Conservation (phyloP, 2,888 invertebrate genomes). For the Drosophila ezoana region DNA sequence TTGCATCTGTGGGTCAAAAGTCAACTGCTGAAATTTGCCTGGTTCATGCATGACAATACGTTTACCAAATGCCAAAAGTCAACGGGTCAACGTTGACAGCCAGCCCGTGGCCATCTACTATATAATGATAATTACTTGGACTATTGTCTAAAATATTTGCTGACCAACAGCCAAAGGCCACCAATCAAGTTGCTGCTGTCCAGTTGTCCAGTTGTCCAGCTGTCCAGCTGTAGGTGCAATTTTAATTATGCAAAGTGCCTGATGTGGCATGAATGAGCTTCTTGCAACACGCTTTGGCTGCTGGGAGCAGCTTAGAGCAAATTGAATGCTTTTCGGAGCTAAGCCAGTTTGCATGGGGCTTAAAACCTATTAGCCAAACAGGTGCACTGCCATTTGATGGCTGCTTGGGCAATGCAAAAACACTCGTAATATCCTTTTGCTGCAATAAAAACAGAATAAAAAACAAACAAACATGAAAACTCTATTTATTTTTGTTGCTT, state of each 20-base stretch:
- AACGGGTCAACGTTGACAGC: slow-evolving; percentile 4
- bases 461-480: slow-evolving; percentile 9
- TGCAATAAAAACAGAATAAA: neutral
- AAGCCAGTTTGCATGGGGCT: slow-evolving; percentile 27
- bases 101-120: neutral
- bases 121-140: slow-evolving; percentile 38
- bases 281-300: slow-evolving; percentile 6
- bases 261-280: slow-evolving; percentile 19
- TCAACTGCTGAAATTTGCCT: slow-evolving; percentile 12
- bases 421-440: slow-evolving; percentile 11
- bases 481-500: slow-evolving; percentile 7
- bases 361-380: slow-evolving; percentile 38
- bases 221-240: slow-evolving; percentile 26
- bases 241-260: slow-evolving; percentile 61
- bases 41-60: slow-evolving; percentile 11
- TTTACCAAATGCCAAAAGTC: slow-evolving; percentile 28
- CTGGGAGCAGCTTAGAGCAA: slow-evolving; percentile 30
- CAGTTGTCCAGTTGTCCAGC: neutral
- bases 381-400: slow-evolving; percentile 17
- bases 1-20: slow-evolving; percentile 29
- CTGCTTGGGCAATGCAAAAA: slow-evolving; percentile 4
- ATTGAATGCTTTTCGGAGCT: slow-evolving; percentile 38
- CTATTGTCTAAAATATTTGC: slow-evolving; percentile 49
- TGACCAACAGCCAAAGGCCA: slow-evolving; percentile 33
- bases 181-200: slow-evolving; percentile 24